Evolutionary conservation across 2,888 invertebrate species (phyloP).

Genomic region (Caenorhabditis sinica): DNA sequence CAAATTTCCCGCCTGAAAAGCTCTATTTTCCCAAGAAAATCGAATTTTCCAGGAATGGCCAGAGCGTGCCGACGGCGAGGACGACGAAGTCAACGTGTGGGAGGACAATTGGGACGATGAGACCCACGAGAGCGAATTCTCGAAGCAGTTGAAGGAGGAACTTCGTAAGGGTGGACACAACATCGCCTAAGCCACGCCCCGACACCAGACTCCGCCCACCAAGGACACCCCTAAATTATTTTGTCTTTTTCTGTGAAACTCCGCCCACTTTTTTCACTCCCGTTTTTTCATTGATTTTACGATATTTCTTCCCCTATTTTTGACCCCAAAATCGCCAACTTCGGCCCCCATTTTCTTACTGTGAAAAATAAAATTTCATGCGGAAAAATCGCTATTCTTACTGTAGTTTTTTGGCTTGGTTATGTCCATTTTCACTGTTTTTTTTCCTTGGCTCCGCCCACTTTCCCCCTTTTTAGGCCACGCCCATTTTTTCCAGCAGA

Average conservation of each 20-base stretch:
- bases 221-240: constrained; percentile 9
- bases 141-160: constrained; percentile 90
- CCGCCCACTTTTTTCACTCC: background rate
- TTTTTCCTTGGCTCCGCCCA: background rate
- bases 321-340: too few species aligned
- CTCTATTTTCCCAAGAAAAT: background rate
- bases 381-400: background rate
- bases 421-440: constrained; percentile 18
- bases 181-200: constrained; percentile 43
- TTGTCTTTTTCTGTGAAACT: background rate
- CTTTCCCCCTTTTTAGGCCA: too few species aligned
- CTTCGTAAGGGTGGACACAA: constrained; percentile 72
- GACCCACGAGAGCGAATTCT: constrained; percentile 98
- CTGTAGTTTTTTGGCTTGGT: constrained; percentile 11
- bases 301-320: background rate
- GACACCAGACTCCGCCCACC: too few species aligned
- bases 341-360: too few species aligned
- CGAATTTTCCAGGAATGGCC: constrained; percentile 85
- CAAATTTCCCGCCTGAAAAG: too few species aligned
- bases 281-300: background rate
- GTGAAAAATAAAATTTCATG: constrained; percentile 22
- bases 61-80: constrained; percentile 86
- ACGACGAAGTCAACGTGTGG: constrained; percentile 94
- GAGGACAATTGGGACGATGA: constrained; percentile 99
- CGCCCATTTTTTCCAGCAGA: too few species aligned